Conservation (phyloP, 2,888 invertebrate species). For the Pandemis corylana region DNA sequence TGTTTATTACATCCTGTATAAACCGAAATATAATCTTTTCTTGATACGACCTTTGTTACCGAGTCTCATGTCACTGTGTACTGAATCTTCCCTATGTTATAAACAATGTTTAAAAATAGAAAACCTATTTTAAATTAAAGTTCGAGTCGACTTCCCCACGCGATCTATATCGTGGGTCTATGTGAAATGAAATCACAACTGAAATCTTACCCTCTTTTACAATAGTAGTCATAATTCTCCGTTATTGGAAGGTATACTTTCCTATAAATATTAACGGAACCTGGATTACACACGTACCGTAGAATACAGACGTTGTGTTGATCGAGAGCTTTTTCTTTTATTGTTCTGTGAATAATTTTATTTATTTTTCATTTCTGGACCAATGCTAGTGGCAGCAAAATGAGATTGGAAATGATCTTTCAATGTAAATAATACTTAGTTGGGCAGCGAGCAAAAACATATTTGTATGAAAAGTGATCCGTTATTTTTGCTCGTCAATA, state of each 20-base stretch:
- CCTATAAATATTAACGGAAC: slow-evolving; percentile 10
- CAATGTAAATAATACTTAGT: slow-evolving; percentile 1
- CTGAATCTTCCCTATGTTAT: neutral
- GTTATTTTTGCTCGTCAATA: too few relatives aligned
- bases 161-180: too few relatives aligned
- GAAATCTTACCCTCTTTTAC: slow-evolving; percentile 22
- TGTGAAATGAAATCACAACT: slow-evolving; percentile 32
- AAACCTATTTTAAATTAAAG: slow-evolving; percentile 33
- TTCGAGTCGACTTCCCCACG: neutral
- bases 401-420: slow-evolving; percentile 10
- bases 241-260: slow-evolving; percentile 20
- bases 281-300: slow-evolving; percentile 17
- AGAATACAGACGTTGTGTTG: slow-evolving; percentile 1
- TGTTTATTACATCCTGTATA: too few relatives aligned
- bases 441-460: neutral
- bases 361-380: slow-evolving; percentile 14
- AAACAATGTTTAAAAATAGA: slow-evolving; percentile 21
- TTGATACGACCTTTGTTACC: too few relatives aligned
- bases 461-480: too few relatives aligned
- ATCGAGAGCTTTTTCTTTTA: neutral
- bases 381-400: slow-evolving; percentile 10
- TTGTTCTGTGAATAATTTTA: neutral
- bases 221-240: slow-evolving; percentile 23
- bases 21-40: too few relatives aligned
- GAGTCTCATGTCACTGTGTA: neutral